phyloP scores from a whole-genome alignment of 2,797 vertebrate species.

The Rhinatrema bivittatum region DNA sequence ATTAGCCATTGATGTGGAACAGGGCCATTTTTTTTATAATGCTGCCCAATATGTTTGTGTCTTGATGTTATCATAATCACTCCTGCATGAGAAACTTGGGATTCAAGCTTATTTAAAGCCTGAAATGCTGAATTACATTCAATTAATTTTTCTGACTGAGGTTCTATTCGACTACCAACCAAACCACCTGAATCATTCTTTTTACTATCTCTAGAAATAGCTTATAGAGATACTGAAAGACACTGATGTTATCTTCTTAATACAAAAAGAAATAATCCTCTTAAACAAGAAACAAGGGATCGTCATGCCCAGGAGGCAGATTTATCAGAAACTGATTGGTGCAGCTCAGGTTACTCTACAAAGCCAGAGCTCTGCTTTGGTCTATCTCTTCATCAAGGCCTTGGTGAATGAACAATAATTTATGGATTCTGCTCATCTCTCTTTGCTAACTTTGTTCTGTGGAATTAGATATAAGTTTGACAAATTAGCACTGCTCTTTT shows the following conservation, averaged over 20 bases:
- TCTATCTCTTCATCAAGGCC: slow-evolving; percentile 54
- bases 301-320: slow-evolving; percentile 61
- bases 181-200: slow-evolving; percentile 44
- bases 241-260: slow-evolving; percentile 70
- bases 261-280: slow-evolving; percentile 71
- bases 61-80: too few species aligned
- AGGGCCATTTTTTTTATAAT: too few species aligned
- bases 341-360: slow-evolving; percentile 58
- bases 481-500: slow-evolving; percentile 66
- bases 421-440: slow-evolving; percentile 66
- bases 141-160: slow-evolving; percentile 27
- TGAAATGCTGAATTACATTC: slow-evolving; percentile 6
- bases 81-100: too few species aligned
- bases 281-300: slow-evolving; percentile 67
- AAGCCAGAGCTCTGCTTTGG: slow-evolving; percentile 45
- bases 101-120: slow-evolving; percentile 15
- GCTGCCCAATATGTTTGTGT: too few species aligned
- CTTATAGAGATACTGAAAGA: slow-evolving; percentile 62
- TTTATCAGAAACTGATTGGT: slow-evolving; percentile 53
- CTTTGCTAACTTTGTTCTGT: slow-evolving; percentile 66
- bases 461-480: slow-evolving; percentile 80
- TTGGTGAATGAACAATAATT: slow-evolving; percentile 68
- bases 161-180: slow-evolving; percentile 20
- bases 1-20: too few species aligned
- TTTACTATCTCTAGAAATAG: slow-evolving; percentile 43